phyloP scores from a whole-genome alignment of 2,888 invertebrate genomes.

The Carabus problematicus region DNA sequence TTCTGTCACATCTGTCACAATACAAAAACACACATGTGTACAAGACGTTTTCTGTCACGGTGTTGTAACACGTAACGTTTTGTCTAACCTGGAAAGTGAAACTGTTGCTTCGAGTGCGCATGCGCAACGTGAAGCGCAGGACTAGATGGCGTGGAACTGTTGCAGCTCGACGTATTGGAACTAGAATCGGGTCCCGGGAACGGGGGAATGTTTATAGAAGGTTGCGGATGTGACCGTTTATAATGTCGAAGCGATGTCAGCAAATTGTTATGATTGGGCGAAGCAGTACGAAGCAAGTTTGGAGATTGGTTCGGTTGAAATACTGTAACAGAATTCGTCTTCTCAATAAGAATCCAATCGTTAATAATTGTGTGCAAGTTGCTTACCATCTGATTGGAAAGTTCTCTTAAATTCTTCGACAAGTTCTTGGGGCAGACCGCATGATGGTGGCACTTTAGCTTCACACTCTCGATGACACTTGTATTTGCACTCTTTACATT shows the following conservation, averaged over 20 bases:
- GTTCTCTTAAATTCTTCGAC: conserved; percentile 83
- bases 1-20: background rate
- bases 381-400: conserved; percentile 68
- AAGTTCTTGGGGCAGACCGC: conserved; percentile 86
- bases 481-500: conserved; percentile 95
- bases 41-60: too few species aligned
- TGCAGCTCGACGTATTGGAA: conserved; percentile 94
- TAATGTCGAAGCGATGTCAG: conserved; percentile 49
- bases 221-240: conserved; percentile 49
- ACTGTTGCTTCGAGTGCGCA: conserved; percentile 65
- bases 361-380: too few species aligned
- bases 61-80: too few species aligned
- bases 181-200: conserved; percentile 81
- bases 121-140: conserved; percentile 75
- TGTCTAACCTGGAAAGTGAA: conserved; percentile 76
- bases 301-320: conserved; percentile 57
- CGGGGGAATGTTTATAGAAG: conserved; percentile 64
- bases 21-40: background rate
- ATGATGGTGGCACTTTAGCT: conserved; percentile 89
- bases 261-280: conserved; percentile 55
- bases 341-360: too few species aligned
- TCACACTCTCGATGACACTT: conserved; percentile 90
- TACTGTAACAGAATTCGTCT: conserved; percentile 3
- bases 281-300: conserved; percentile 59
- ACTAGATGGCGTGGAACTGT: conserved; percentile 95